Base-by-base conservation (phyloP, 1,140 invertebrate genomes). In the Samia ricini region DNA sequence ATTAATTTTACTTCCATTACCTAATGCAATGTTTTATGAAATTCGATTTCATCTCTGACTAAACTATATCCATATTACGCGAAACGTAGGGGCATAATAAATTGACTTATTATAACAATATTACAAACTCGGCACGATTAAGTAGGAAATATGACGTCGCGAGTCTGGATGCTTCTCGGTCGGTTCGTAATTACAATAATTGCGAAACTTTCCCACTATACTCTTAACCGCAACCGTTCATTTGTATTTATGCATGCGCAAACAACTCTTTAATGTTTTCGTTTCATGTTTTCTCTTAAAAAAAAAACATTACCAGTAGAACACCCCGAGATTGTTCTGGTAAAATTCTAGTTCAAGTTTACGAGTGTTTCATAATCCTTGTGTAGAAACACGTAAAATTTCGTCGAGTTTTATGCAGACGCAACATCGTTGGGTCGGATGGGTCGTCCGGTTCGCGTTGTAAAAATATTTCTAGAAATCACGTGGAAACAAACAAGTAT, bases 181-280 rank as follows among this genome's bases (percentile, higher is more conserved):
- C 75, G 72, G 66, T 74, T 84, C 82, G 73, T 87, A 85, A 86
- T 89, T 84, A 83, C 77, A 81, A 86, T 88, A 86, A 89, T 86
- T 85, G 76, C 79, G 73, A 85, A 88, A 90, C 74, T 88, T 89
- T 79, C 66, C 56, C 75, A 75, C 74, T 76, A 73, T 71, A 74
- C 72, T 69, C 73, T 77, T 77, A 78, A 81, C 74, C 72, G 66
- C 74, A 61, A 66, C 68, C 69, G 77, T 82, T 80, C 71, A 71
- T 82, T 78, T 77, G 74, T 76, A 76, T 81, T 82, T 78, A 72
- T 79, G 72, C 79, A 77, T 66, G 64, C 73, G 66, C 71, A 72
- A 79, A 78, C 76, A 79, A 74, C 50, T 64, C 64, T 65, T 15
- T 71, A 72, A 76, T 74, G 61, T 59, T 66, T 68, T 61, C 68